Evolutionary conservation across 2,888 invertebrate genomes (phyloP).

Genomic region (Drosophila peninsularis): DNA sequence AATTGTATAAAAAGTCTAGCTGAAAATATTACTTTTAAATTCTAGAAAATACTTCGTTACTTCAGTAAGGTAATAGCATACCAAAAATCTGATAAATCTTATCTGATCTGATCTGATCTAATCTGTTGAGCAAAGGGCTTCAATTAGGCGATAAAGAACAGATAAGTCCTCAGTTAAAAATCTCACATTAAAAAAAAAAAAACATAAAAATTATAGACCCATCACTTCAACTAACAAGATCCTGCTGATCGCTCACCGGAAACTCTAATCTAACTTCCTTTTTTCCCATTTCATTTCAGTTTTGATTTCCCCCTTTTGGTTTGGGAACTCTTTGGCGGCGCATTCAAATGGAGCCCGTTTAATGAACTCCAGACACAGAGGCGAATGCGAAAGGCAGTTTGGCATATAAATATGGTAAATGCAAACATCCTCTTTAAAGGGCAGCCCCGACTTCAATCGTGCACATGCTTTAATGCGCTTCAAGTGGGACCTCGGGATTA

Average conservation of each 20-base stretch:
- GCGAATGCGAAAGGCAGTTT: slow-evolving; percentile 19
- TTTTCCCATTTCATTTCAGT: slow-evolving; percentile 5
- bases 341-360: slow-evolving; percentile 37
- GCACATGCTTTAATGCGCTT: slow-evolving; percentile 40
- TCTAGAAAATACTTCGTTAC: no score
- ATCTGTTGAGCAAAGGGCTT: no score
- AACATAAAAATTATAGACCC: no score
- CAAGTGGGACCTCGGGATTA: slow-evolving; percentile 32
- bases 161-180: no score
- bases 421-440: slow-evolving; percentile 63
- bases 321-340: slow-evolving; percentile 22
- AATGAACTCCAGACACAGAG: slow-evolving; percentile 50
- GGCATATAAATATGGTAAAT: slow-evolving; percentile 57
- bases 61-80: no score
- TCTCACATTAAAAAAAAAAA: no score
- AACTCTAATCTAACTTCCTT: slow-evolving; percentile 18
- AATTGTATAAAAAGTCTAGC: no score
- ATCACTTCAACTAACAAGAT: not conserved
- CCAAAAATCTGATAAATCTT: no score
- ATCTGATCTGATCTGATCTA: no score
- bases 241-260: slow-evolving; percentile 9
- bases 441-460: slow-evolving; percentile 25
- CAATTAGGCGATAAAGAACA: no score
- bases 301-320: slow-evolving; percentile 1
- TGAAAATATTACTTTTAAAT: no score